Base-by-base conservation (phyloP, 2,888 invertebrate genomes). In the Dasypogon diadema region DNA sequence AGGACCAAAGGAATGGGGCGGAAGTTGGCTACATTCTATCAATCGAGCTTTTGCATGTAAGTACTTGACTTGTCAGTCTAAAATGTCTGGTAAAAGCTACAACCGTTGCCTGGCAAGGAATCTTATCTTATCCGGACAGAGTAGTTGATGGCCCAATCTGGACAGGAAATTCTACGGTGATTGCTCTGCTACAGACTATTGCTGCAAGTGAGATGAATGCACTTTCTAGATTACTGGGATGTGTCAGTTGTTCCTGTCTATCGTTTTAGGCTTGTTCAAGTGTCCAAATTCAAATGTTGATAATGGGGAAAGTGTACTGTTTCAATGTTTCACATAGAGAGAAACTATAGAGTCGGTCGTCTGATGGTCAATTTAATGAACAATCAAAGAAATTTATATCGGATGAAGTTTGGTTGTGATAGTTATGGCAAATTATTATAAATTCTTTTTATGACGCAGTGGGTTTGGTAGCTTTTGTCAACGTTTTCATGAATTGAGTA, bases 11-110 rank as follows among this genome's bases (percentile, higher is more conserved):
- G 18, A 5, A 4, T 4, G 56, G 56, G 56, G 22, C 5, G 56
- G 56, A 26, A 26, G 24, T 24, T 16, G 24, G 46, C 46, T 65
- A 70, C 30, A 51, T 70, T 70, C 70, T 70, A 54, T 70, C 70
- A 70, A 70, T 70, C 70, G 51, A 34, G 51, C 51, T 51, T 8
- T 54, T 30, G 54, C 51, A 70, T 70, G 70, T 70, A 70, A 70
- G 70, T 70, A 70, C 70, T 70, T 70, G 70, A 70, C 54, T 70
- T 70, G 70, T 70, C 70, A 70, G 70, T 70, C 70, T 26, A 54
- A 70, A 70, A 70, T 70, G 51, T 70, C 54, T 54, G 54, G 16
- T 30, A 70, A 54, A 70, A 54, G 34, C 54, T 54, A 54, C 51
- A 30, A 70, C 30, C 70, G 30, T 51, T 22, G 37, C n/a, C 46